A percentile compares a stretch with the other conserved stretches of the same genome.
Evolutionary conservation across 2,113 vertebrate species (phyloP).

Genomic region (Rostratula benghalensis): DNA sequence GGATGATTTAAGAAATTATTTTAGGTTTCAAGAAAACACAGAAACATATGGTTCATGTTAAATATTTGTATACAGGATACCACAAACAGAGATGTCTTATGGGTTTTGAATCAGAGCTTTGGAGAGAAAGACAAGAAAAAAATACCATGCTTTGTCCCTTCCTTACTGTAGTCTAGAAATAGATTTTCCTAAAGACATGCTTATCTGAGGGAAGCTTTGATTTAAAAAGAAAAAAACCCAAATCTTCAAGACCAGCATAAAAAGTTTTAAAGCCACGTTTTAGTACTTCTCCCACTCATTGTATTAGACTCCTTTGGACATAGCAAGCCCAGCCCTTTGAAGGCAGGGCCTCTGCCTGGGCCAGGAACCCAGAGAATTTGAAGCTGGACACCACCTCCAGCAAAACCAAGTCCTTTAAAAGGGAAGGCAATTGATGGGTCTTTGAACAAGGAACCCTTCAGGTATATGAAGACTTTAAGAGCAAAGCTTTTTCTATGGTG

Average conservation of each 20-base stretch:
- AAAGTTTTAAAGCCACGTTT: neutral
- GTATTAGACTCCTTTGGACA: neutral
- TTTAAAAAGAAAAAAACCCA: neutral
- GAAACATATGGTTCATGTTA: slow-evolving; percentile 29
- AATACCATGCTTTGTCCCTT: neutral
- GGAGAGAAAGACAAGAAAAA: neutral
- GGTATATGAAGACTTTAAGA: neutral
- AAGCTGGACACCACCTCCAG: neutral
- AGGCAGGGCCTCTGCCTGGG: neutral
- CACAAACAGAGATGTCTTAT: neutral
- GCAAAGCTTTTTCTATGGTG: neutral
- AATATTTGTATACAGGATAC: slow-evolving; percentile 8
- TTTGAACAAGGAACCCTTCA: neutral
- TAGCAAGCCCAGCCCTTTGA: neutral
- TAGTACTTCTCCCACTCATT: neutral
- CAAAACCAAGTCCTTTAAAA: neutral
- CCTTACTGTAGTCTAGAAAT: neutral
- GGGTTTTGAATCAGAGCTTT: neutral
- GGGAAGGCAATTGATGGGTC: neutral
- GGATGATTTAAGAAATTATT: slow-evolving; percentile 3
- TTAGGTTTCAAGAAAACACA: neutral
- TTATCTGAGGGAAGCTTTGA: neutral
- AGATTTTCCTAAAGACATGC: neutral
- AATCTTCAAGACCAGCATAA: neutral
- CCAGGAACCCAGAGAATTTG: neutral